Evolutionary conservation across 2,797 vertebrate species (phyloP).

Genomic region (Margarornis squamiger): DNA sequence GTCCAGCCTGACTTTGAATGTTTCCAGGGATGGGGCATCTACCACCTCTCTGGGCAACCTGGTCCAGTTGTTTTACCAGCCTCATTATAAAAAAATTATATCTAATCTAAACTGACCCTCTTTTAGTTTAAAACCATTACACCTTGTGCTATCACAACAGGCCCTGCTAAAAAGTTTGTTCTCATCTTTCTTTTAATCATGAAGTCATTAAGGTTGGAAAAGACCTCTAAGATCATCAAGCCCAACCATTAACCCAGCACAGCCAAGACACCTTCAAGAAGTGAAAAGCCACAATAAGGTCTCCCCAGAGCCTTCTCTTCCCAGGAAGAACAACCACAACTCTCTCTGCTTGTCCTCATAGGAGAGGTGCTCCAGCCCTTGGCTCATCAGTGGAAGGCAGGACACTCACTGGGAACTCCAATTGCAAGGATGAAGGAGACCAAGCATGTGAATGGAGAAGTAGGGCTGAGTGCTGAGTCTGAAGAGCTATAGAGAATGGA

Average conservation of each 20-base stretch:
- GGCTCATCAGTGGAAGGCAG: not conserved
- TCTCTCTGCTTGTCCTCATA: not conserved
- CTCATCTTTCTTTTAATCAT: not conserved
- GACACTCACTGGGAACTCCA: not conserved
- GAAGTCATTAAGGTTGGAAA: not conserved
- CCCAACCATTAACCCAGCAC: not conserved
- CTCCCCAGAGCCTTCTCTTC: not conserved
- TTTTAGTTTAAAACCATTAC: not conserved
- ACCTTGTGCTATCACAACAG: fast-evolving
- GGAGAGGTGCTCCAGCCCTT: not conserved
- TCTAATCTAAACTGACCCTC: not conserved
- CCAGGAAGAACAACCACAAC: no score
- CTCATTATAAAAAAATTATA: not conserved
- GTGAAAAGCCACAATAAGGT: not conserved
- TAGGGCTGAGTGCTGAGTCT: not conserved
- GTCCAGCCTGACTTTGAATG: not conserved
- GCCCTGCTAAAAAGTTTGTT: not conserved
- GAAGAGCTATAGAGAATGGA: not conserved
- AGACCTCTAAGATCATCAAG: not conserved
- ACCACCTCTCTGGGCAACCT: not conserved
- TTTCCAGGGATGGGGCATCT: not conserved
- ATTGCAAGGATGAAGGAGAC: not conserved
- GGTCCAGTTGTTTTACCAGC: not conserved
- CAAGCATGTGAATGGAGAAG: not conserved
- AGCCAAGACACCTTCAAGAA: not conserved